phyloP scores from a whole-genome alignment of 2,797 vertebrate genomes.

The Brachyalestes nurse region DNA sequence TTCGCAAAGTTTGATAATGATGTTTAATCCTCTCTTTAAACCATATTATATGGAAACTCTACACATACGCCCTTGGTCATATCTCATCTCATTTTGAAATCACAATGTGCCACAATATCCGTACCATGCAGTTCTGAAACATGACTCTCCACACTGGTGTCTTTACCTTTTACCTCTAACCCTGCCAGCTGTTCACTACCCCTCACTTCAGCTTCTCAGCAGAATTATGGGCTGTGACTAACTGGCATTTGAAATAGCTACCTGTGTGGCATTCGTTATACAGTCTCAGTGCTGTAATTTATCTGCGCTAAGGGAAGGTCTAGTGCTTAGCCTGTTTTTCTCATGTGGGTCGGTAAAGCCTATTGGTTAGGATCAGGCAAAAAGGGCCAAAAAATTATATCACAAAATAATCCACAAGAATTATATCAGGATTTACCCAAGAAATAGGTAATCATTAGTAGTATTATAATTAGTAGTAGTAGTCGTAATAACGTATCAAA shows the following conservation, averaged over 20 bases:
- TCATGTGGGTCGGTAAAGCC: neutral
- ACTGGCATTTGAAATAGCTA: conserved; percentile 19
- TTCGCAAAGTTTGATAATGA: neutral
- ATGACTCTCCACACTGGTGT: neutral
- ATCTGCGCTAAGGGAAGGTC: neutral
- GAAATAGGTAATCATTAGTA: no score
- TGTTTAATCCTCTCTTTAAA: conserved; percentile 7
- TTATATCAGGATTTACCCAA: no score
- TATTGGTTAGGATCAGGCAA: neutral
- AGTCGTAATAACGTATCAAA: no score
- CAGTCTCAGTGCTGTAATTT: conserved; percentile 12
- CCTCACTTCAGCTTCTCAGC: conserved; percentile 8
- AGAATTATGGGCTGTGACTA: conserved; percentile 48
- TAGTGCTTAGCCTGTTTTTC: conserved; percentile 15
- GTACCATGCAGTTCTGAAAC: conserved; percentile 3
- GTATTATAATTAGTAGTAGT: no score
- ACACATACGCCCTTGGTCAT: neutral
- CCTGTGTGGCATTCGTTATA: conserved; percentile 39
- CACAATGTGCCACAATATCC: conserved; percentile 1
- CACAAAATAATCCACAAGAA: no score
- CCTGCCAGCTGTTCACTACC: conserved; percentile 27
- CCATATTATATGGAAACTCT: neutral
- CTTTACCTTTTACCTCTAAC: neutral
- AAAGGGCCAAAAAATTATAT: no score
- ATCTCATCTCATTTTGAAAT: neutral